Conservation (phyloP, 2,797 vertebrate species). For the Aphelocoma californica region DNA sequence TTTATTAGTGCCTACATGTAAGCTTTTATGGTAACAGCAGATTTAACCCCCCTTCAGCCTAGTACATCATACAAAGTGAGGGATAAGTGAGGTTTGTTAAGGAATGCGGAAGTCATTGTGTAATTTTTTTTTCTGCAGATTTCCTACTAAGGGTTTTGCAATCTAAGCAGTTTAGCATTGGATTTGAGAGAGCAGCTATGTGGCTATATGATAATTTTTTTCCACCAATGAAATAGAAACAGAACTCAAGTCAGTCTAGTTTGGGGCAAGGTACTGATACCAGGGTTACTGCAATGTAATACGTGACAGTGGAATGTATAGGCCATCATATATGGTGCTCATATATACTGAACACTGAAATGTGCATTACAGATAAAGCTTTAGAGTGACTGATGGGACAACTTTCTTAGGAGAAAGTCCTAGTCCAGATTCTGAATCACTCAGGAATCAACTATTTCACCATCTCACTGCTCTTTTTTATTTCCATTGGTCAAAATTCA, state of each 20-base stretch:
- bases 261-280: fast-evolving
- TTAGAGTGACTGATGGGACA: neutral
- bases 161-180: neutral
- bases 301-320: fast-evolving
- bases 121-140: neutral
- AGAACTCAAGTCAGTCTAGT: neutral
- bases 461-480: neutral
- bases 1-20: neutral
- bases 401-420: neutral
- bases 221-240: neutral
- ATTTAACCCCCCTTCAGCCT: neutral
- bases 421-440: neutral
- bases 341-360: neutral
- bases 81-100: neutral
- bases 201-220: neutral
- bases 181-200: neutral
- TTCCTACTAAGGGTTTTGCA: neutral
- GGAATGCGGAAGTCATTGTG: neutral
- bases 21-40: neutral
- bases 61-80: neutral
- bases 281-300: neutral
- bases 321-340: neutral
- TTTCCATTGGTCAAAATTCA: neutral
- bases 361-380: neutral
- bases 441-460: neutral